Evolutionary conservation across 1,140 invertebrate species (phyloP).

Genomic region (Dinoponera quadriceps): DNA sequence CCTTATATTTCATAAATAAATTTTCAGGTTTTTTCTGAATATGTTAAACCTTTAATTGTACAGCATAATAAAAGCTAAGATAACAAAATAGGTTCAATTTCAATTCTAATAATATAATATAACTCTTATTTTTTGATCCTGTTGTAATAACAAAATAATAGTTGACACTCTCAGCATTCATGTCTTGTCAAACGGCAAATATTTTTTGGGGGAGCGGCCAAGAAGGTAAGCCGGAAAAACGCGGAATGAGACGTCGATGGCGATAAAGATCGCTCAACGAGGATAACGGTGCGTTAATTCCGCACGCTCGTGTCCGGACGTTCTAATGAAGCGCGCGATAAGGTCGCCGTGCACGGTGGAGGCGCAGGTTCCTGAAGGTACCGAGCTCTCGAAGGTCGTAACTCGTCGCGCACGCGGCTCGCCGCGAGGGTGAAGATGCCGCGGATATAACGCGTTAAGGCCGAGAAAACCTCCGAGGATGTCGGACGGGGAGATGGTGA

Average conservation of each 20-base stretch:
- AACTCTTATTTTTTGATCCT: no score
- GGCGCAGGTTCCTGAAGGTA: background rate
- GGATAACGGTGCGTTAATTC: background rate
- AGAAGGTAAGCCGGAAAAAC: background rate
- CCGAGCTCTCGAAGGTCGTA: background rate
- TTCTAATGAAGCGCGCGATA: constrained; percentile 38
- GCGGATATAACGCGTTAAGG: constrained; percentile 43
- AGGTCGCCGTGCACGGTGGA: constrained; percentile 6
- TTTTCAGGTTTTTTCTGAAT: no score
- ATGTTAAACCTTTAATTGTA: no score
- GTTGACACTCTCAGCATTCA: no score
- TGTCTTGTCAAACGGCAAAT: no score
- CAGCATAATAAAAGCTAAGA: no score
- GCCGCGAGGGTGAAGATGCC: constrained; percentile 47
- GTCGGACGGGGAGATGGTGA: constrained; percentile 48
- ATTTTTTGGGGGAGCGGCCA: no score
- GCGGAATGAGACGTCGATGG: background rate
- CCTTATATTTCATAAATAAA: no score
- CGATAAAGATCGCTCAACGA: background rate
- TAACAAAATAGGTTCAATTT: no score
- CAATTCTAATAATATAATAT: no score
- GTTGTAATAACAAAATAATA: no score
- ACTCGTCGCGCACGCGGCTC: constrained; percentile 20
- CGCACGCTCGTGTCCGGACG: background rate
- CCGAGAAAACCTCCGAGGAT: constrained; percentile 42